A percentile compares a stretch with the other conserved stretches of the same genome.
Evolutionary conservation across 2,888 invertebrate species (phyloP).

Genomic region (Epicampocera succincta): DNA sequence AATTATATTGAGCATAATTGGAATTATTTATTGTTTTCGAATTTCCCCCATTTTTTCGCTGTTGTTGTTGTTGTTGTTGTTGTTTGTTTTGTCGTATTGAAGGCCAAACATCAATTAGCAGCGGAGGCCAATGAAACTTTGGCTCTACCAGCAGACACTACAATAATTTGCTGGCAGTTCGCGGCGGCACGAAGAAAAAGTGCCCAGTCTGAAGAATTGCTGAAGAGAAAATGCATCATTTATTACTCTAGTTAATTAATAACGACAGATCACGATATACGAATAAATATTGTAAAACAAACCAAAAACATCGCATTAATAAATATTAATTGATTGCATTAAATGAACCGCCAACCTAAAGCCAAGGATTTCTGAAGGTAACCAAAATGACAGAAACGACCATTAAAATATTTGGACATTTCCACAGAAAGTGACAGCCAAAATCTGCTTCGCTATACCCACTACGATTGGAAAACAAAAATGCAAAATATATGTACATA

Average conservation of each 20-base stretch:
- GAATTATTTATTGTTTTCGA: constrained; percentile 4
- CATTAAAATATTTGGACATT: too few species aligned
- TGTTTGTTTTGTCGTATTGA: too few species aligned
- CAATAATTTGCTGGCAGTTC: background rate
- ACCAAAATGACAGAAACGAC: too few species aligned
- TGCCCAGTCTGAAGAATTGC: background rate
- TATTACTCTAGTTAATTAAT: constrained; percentile 11
- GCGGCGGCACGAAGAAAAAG: background rate
- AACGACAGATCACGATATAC: background rate
- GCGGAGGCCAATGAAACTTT: background rate
- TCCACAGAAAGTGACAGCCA: too few species aligned
- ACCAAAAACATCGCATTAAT: background rate
- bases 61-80: too few species aligned
- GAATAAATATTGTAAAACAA: background rate
- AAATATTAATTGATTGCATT: background rate
- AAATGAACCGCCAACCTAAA: background rate
- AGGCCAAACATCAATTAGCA: background rate
- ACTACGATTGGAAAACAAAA: too few species aligned
- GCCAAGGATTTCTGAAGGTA: too few species aligned
- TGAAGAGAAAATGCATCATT: background rate
- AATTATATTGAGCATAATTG: background rate
- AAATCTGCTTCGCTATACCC: too few species aligned
- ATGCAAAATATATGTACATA: too few species aligned
- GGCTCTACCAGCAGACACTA: background rate
- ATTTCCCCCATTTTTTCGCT: too few species aligned